These are phyloP conservation scores for Ameiurus melas DNA, from an alignment of 2,113 vertebrate genomes.

Conservation along the genomic window DNA sequence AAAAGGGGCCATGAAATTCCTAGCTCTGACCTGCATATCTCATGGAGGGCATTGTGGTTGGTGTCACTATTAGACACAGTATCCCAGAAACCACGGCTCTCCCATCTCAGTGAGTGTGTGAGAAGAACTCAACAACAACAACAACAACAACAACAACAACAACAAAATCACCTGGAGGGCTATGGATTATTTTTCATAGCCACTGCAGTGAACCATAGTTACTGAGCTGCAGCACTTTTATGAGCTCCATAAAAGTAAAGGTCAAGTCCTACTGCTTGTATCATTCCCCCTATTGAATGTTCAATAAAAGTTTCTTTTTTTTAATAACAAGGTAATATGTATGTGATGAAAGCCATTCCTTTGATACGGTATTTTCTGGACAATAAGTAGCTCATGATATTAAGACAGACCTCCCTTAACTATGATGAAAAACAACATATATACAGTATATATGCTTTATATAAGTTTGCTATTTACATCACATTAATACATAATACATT, in stretches of 20 bases:
- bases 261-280: slow-evolving; percentile 56
- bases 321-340: slow-evolving; percentile 44
- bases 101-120: neutral
- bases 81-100: neutral
- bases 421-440: neutral
- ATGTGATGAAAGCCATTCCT: slow-evolving; percentile 23
- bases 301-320: slow-evolving; percentile 49
- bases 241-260: slow-evolving; percentile 11
- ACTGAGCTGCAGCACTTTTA: slow-evolving; percentile 23
- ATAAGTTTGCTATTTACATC: neutral
- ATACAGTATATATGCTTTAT: neutral
- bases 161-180: neutral
- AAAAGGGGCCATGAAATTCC: neutral
- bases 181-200: slow-evolving; percentile 24
- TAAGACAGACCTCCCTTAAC: neutral
- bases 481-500: neutral
- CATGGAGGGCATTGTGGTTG: neutral
- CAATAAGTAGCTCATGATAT: neutral
- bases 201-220: slow-evolving; percentile 16
- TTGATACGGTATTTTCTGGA: slow-evolving; percentile 35
- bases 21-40: neutral
- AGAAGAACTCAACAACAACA: neutral
- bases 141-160: neutral
- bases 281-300: slow-evolving; percentile 44
- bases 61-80: neutral